Percentiles rank a stretch among this genome's conserved stretches.
These are phyloP conservation scores for Monopis laevigella DNA, from an alignment of 2,888 invertebrate genomes.

Conservation along the genomic window DNA sequence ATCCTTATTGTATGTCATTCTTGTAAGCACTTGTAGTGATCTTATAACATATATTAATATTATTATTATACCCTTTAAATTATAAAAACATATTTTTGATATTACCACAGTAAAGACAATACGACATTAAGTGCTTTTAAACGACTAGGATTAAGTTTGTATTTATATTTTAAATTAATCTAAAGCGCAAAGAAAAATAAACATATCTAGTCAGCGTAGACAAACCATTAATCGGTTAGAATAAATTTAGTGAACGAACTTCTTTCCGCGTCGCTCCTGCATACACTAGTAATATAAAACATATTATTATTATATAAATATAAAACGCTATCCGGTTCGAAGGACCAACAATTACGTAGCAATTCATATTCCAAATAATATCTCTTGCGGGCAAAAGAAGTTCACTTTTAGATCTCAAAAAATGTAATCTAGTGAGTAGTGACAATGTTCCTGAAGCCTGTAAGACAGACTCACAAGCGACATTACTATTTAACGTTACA, in stretches of 20 bases:
- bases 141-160: constrained; percentile 4
- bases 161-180: constrained; percentile 2
- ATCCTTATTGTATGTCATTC: no score
- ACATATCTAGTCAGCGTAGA: constrained; percentile 66
- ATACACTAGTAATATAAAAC: no score
- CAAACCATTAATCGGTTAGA: constrained; percentile 6
- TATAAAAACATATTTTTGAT: constrained; percentile 6
- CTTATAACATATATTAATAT: not conserved
- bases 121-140: constrained; percentile 10
- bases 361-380: no score
- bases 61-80: not conserved
- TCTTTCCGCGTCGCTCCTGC: no score
- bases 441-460: constrained; percentile 66
- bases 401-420: constrained; percentile 9
- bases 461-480: constrained; percentile 36
- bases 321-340: not conserved
- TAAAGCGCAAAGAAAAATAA: constrained; percentile 24
- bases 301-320: not conserved
- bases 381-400: not conserved
- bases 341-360: not conserved
- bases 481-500: not conserved
- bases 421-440: constrained; percentile 46
- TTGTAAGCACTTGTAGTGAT: no score
- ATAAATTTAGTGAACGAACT: not conserved
- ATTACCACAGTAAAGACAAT: constrained; percentile 11